Percentiles rank a stretch among this genome's conserved stretches.
These are phyloP conservation scores for Eurytemora carolleeae DNA, from an alignment of 1,140 invertebrate genomes.

Conservation along the genomic window DNA sequence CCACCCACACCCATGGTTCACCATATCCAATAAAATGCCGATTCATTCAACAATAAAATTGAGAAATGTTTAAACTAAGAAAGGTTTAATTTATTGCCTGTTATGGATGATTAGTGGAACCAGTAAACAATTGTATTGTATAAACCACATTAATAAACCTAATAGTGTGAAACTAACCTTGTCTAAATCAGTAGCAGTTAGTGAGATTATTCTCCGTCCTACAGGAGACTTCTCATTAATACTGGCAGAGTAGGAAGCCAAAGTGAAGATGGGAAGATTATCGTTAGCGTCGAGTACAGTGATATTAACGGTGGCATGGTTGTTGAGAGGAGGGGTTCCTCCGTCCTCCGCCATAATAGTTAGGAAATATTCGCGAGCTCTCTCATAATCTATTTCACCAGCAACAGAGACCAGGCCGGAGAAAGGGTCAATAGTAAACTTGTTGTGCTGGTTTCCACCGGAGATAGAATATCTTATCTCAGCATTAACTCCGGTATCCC, in stretches of 20 bases:
- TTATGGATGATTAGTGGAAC: too few relatives aligned
- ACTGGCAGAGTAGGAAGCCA: constrained; percentile 51
- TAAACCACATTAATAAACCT: too few relatives aligned
- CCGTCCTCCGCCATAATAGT: constrained; percentile 75
- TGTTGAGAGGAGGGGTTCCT: constrained; percentile 57
- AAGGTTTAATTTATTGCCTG: too few relatives aligned
- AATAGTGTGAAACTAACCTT: too few relatives aligned
- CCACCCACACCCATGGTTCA: too few relatives aligned
- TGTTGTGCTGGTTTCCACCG: constrained; percentile 64
- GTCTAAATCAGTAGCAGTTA: constrained; percentile 6
- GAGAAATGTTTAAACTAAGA: too few relatives aligned
- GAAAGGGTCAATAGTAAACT: constrained; percentile 51
- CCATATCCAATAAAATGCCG: too few relatives aligned
- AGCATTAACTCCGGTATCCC: constrained; percentile 77
- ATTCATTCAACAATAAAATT: too few relatives aligned
- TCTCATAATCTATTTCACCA: constrained; percentile 35
- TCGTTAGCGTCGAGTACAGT: constrained; percentile 71
- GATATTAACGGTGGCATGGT: constrained; percentile 67
- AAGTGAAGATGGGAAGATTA: constrained; percentile 60
- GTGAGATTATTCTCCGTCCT: constrained; percentile 39
- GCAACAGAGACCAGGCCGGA: constrained; percentile 5
- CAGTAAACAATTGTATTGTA: too few relatives aligned
- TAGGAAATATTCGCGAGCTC: constrained; percentile 58
- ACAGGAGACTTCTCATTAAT: constrained; percentile 53
- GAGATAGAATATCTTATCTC: constrained; percentile 73